Conservation (phyloP, 2,888 invertebrate species). For the Metallyticus violacea region DNA sequence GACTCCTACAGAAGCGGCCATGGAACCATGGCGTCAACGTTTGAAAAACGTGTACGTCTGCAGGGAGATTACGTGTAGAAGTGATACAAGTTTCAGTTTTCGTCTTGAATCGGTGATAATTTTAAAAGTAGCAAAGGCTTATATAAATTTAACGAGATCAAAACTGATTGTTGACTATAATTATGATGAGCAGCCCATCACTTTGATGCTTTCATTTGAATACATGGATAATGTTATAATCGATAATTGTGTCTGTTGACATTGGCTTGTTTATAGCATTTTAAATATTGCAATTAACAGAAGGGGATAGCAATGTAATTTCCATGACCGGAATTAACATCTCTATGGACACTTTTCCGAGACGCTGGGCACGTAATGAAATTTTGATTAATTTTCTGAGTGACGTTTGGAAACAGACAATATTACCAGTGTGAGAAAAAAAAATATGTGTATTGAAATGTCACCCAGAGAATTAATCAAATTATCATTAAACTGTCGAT, state of each 20-base stretch:
- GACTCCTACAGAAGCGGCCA: no score
- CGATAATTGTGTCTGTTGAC: not conserved
- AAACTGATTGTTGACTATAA: not conserved
- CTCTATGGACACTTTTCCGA: not conserved
- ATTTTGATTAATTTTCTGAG: not conserved
- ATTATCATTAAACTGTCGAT: not conserved
- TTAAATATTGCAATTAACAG: not conserved
- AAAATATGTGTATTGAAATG: not conserved
- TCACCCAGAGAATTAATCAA: not conserved
- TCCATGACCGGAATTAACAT: not conserved
- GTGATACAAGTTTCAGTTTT: no score
- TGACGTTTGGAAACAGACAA: not conserved
- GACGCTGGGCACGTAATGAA: not conserved
- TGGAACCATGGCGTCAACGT: no score
- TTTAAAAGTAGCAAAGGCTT: no score
- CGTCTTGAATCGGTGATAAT: no score
- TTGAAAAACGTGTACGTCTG: no score
- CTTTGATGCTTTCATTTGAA: not conserved
- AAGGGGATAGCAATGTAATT: not conserved
- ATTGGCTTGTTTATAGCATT: not conserved
- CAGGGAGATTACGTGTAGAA: no score
- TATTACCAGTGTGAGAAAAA: not conserved
- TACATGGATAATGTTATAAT: not conserved
- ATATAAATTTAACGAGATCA: no score
- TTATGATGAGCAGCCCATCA: not conserved